These are phyloP conservation scores for Eupithecia insigniata DNA, from an alignment of 2,888 invertebrate species.

Conservation along the genomic window DNA sequence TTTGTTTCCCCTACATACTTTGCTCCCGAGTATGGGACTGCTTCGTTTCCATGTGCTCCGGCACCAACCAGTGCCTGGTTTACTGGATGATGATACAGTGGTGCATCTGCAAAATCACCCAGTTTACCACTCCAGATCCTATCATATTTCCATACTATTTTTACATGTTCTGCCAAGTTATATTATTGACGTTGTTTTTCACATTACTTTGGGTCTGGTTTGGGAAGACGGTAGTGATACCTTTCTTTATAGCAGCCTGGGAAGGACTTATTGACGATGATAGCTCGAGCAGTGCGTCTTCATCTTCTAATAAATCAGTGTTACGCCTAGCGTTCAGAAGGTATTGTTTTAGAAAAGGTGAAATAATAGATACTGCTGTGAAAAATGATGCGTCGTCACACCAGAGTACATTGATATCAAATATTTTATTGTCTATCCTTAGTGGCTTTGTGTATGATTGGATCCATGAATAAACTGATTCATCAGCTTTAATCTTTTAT, in stretches of 20 bases:
- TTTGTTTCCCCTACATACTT: constrained; percentile 72
- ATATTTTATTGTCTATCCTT: background rate
- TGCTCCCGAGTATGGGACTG: constrained; percentile 66
- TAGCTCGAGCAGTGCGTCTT: background rate
- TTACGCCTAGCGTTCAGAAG: constrained; percentile 61
- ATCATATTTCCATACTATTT: constrained; percentile 75
- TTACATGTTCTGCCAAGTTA: constrained; percentile 72
- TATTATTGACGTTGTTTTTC: constrained; percentile 61
- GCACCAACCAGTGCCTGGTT: constrained; percentile 70
- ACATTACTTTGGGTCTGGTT: constrained; percentile 61
- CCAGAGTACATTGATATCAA: background rate
- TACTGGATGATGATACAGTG: constrained; percentile 76
- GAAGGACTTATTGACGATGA: constrained; percentile 43
- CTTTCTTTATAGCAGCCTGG: constrained; percentile 60
- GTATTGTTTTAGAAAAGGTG: constrained; percentile 75
- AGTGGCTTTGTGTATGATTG: constrained; percentile 4
- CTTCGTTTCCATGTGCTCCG: constrained; percentile 63
- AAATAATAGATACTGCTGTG: constrained; percentile 65
- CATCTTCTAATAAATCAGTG: constrained; percentile 29
- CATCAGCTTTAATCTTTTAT: background rate
- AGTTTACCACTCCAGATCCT: constrained; percentile 65
- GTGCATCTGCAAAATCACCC: constrained; percentile 70
- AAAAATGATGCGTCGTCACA: constrained; percentile 40
- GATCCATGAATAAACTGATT: constrained; percentile 2
- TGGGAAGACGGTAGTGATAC: constrained; percentile 60